These are phyloP conservation scores for Sebastes itinus DNA, from an alignment of 2,797 vertebrate species.

Conservation along the genomic window DNA sequence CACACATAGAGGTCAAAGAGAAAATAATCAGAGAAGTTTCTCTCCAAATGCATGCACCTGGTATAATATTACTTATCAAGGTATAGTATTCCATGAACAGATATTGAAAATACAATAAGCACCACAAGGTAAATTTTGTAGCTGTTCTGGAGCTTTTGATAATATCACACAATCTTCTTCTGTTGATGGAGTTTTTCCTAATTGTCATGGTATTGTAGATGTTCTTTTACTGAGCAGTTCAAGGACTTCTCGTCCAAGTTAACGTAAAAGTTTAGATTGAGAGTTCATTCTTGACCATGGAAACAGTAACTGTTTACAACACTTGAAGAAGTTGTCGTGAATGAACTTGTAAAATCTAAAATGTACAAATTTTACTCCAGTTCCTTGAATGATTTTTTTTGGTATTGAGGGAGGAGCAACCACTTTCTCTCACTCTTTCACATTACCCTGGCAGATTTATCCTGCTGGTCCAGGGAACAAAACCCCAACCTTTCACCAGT, in stretches of 20 bases:
- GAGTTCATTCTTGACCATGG: no score
- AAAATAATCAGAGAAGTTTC: not conserved
- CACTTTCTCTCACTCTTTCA: no score
- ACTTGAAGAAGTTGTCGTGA: no score
- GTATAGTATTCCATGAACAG: not conserved
- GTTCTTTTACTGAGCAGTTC: not conserved
- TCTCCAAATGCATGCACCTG: not conserved
- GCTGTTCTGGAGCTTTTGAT: not conserved
- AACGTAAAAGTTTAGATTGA: no score
- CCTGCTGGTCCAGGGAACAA: not conserved
- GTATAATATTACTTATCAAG: not conserved
- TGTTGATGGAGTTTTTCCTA: not conserved
- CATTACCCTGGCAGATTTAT: not conserved
- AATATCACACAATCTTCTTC: not conserved
- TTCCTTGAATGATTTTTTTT: no score
- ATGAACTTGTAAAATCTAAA: no score
- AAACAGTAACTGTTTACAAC: no score
- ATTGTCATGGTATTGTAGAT: not conserved
- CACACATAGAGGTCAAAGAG: not conserved
- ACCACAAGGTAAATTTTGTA: accelerated
- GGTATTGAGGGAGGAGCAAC: no score
- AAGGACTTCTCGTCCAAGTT: not conserved
- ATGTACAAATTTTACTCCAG: no score
- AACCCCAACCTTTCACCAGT: not conserved
- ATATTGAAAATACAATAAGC: not conserved